phyloP scores from a whole-genome alignment of 2,888 invertebrate genomes.

The Crepidodera aurea region DNA sequence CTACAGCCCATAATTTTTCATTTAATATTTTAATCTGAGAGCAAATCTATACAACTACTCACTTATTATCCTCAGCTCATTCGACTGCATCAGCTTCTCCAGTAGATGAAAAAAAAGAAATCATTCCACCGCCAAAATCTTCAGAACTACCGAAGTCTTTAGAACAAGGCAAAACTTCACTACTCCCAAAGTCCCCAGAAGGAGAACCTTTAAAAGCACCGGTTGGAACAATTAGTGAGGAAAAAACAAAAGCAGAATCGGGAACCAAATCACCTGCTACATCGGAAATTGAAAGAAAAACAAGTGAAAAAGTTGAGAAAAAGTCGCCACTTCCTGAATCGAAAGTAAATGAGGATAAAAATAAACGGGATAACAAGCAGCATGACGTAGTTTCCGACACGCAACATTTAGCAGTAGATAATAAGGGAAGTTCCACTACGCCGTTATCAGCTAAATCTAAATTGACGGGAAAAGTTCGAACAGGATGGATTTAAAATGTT shows the following conservation, averaged over 20 bases:
- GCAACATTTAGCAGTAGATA: slow-evolving; percentile 31
- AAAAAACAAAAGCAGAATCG: background rate
- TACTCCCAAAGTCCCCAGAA: background rate
- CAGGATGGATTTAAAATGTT: slow-evolving; percentile 44
- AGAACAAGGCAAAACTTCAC: background rate
- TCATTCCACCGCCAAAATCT: background rate
- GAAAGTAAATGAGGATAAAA: slow-evolving; percentile 1
- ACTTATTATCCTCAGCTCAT: background rate
- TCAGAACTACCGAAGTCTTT: background rate
- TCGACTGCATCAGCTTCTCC: background rate
- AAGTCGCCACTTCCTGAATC: background rate
- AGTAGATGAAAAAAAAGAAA: background rate
- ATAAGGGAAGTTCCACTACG: slow-evolving; percentile 23
- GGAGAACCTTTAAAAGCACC: background rate
- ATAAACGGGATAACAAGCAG: slow-evolving; percentile 26
- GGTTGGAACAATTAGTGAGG: background rate
- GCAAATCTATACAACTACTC: too few species aligned
- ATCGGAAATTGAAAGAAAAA: background rate
- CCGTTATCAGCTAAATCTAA: slow-evolving; percentile 41
- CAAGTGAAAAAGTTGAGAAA: slow-evolving; percentile 5
- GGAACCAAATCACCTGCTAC: background rate
- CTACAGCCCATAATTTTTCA: too few species aligned
- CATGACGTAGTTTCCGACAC: slow-evolving; percentile 21
- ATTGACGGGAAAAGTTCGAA: slow-evolving; percentile 43
- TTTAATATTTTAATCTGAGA: too few species aligned